Base-by-base conservation (phyloP, 2,797 vertebrate genomes). In the Syngnathus acus region DNA sequence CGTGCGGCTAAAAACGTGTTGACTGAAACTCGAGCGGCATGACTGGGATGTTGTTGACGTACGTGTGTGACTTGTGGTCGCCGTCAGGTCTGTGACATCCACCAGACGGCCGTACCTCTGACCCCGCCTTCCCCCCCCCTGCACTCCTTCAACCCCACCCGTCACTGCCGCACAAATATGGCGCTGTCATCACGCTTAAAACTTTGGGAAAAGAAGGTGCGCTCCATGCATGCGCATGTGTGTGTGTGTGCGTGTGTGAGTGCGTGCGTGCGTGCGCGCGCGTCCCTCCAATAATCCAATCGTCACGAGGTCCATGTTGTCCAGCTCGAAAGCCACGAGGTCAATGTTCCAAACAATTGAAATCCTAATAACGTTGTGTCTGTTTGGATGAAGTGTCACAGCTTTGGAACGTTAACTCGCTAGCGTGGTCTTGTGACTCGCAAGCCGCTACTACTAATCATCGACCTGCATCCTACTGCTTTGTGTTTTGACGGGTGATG, bases 181-280 rank as follows among this genome's bases (percentile, higher is more conserved):
- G 95, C 95, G 40, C 90, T 98, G 86, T 98, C 96, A 1, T 98
- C 96, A n/a, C 94, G 95, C 72, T 92, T 98, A 38, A 96, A 97
- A 62, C 92, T 99, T 65, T 99, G 96, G 96, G 96, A 98, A 79
- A 90, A 97, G 87, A 99, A 98, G 96, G 64, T 54, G 11, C 26
- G 38, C 26, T 3, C 11, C 40, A 5, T 26, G 8, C 38, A n/a
- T 38, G 14, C 26, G 3, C 3, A 38, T 53, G 68, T 39, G 43
- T 68, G 50, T 71, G 55, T 63, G 48, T 45, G 48, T 72, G 61
- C 65, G 55, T 64, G 45, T 66, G 68, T 42, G 68, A 53, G 65
- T 65, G 58, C 6, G 32, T 19, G 57, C 9, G 32, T 39, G 14
- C 19, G 57, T 16, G 9, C 26, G 26, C 3, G 2, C 26, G 3